Evolutionary conservation across 2,797 vertebrate species (phyloP).

Genomic region (Salmo trutta): DNA sequence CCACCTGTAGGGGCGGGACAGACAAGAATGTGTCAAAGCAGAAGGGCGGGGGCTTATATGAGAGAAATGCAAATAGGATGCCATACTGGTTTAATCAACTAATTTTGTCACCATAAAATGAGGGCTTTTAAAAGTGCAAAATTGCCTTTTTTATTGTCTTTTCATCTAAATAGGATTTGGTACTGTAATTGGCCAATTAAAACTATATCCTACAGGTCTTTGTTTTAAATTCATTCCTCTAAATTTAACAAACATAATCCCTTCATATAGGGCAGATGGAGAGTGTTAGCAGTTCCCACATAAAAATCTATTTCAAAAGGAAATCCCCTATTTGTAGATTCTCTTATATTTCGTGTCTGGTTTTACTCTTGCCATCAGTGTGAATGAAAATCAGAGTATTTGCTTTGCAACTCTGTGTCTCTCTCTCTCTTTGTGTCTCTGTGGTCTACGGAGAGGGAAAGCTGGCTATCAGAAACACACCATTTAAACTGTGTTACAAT

Average conservation of each 20-base stretch:
- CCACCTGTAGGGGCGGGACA: slow-evolving; percentile 77
- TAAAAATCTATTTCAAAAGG: slow-evolving; percentile 20
- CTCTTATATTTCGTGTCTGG: slow-evolving; percentile 12
- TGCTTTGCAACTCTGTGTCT: slow-evolving; percentile 5
- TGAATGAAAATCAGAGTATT: slow-evolving; percentile 23
- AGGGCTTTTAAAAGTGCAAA: not conserved
- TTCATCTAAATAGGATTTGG: slow-evolving; percentile 36
- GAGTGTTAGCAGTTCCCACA: slow-evolving; percentile 31
- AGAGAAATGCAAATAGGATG: not conserved
- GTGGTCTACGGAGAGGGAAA: slow-evolving; percentile 1
- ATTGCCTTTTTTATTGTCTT: slow-evolving; percentile 24
- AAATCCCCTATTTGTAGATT: slow-evolving; percentile 20
- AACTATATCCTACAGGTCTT: slow-evolving; percentile 12
- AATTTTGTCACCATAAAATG: not conserved
- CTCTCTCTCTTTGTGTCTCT: not conserved
- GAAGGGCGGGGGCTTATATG: not conserved
- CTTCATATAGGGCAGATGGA: slow-evolving; percentile 7
- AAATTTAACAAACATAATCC: slow-evolving; percentile 30
- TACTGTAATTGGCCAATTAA: slow-evolving; percentile 12
- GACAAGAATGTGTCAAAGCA: not conserved
- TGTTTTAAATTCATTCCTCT: slow-evolving; percentile 28
- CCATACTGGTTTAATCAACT: not conserved
- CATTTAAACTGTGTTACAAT: not conserved
- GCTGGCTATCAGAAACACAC: not conserved
- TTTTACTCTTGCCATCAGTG: slow-evolving; percentile 2